Base-by-base conservation (phyloP, 2,797 vertebrate genomes). In the Dipus sagitta region DNA sequence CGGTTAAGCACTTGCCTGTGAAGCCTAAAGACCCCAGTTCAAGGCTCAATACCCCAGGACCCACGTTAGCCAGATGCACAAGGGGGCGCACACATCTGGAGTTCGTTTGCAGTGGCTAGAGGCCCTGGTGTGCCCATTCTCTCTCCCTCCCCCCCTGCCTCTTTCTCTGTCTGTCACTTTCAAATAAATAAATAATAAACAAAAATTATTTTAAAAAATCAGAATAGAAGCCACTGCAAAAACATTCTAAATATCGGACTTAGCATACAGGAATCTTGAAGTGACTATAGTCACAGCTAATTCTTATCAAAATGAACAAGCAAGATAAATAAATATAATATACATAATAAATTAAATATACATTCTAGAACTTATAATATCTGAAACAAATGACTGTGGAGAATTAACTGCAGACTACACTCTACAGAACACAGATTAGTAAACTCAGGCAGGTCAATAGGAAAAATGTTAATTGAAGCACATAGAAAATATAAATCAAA, bases 351-450 rank as follows among this genome's bases (percentile, higher is more conserved):
- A 32, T 68, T 6, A 89, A 83, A 34, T 67, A 17, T 28, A 42
- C 86, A 80, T 72, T 82, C 6, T 60, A 74, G 24, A 94, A 81
- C 10, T 68, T 28, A 54, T 76, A 88, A 88, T 64, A 42, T 38
- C 24, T 86, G 18, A 70, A 83, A 58, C 68, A 26, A 83, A 87
- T 3, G 17, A 78, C 23, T 70, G n/a, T 64, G 76, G 32, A 28
- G 3, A 86, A 83, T n/a, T 79, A 78, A 79, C 17, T 42, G 32
- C 23, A 52, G 6, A 15, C 38, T 72, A 6, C 20, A 71, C 30
- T 42, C 26, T 32, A 70, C 6, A 26, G 10, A 91, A 71, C 2
- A 54, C 1, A 70, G 10, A 32, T 71, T 83, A 58, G 26, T 74
- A 34, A 88, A 88, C 28, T 76, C 5, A 47, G 86, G 87, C 15